Percentiles rank a stretch among this genome's conserved stretches.
phyloP scores from a whole-genome alignment of 2,797 vertebrate species.

The Telmatherina bonti region DNA sequence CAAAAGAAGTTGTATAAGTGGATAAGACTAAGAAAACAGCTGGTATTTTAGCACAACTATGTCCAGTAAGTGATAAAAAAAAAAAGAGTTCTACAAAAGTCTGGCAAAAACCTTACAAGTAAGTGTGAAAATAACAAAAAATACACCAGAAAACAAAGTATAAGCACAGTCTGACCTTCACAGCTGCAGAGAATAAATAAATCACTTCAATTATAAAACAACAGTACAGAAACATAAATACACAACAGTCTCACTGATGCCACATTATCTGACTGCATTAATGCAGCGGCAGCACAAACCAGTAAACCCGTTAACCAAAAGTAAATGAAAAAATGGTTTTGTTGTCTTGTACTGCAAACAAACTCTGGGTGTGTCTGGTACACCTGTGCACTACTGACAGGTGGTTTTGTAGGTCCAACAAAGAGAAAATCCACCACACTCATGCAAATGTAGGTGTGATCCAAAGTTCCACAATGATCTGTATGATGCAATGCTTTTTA shows the following conservation, averaged over 20 bases:
- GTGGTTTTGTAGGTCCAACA: not conserved
- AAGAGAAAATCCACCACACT: not conserved
- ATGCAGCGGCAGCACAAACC: constrained; percentile 12
- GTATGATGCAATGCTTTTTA: not conserved
- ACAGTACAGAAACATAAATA: constrained; percentile 9
- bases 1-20: constrained; percentile 8
- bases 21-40: constrained; percentile 11
- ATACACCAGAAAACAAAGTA: constrained; percentile 14
- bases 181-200: constrained; percentile 39
- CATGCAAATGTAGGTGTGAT: not conserved
- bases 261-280: constrained; percentile 3
- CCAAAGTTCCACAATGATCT: no score
- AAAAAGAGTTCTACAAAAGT: constrained; percentile 28
- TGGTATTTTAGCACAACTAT: not conserved
- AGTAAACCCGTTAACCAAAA: not conserved
- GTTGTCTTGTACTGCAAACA: not conserved
- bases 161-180: constrained; percentile 14
- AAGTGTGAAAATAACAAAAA: constrained; percentile 43
- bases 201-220: constrained; percentile 9
- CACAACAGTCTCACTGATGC: constrained; percentile 2
- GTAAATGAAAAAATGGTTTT: not conserved
- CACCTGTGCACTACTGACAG: not conserved
- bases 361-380: not conserved
- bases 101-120: constrained; percentile 30
- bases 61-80: not conserved